Base-by-base conservation (phyloP, 2,797 vertebrate species). In the Aplochiton taeniatus region DNA sequence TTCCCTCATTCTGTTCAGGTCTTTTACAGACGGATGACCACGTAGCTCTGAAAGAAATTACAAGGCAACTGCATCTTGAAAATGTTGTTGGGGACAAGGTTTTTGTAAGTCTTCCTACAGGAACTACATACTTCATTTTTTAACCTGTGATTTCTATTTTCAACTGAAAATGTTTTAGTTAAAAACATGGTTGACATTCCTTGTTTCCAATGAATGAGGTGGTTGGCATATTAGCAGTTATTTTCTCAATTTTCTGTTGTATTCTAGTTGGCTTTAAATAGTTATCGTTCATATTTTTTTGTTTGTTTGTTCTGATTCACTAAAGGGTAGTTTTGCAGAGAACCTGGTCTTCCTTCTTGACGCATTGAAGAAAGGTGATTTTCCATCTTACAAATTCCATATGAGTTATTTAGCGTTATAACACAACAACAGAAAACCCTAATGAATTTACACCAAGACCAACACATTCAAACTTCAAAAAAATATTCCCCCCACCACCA, bases 21-120 rank as follows among this genome's bases (percentile, higher is more conserved):
- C 91, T 99, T 42, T 86, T 99, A 70, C 98, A 99, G 88, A 96
- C 94, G 0, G 94, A 92, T 14, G 97, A 96, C 79, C 94, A 90
- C 80, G 92, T 96, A 70, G 96, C 97, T 5, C 87, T 99, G 3
- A 98, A 95, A 73, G 98, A 99, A 88, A 98, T 98, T 74, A 98
- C 97, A 7, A 92, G 95, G 5, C 98, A 99, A 67, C 88, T 99
- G 69, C 88, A 93, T 56, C 89, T 99, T 81, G 97, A 99, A 85
- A 99, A 99, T 11, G 96, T 95, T 4, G 95, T 98, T 8, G 96
- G 94, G 11, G 97, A 98, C 85, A 96, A 94, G 95, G 96, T 98
- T 72, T 98, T 99, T 93, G 97, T 98, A 83, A 93, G 98, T 48
- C 47, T 2, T 31, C 6, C 6, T 31, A 31, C 31, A 31, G 6